phyloP scores from a whole-genome alignment of 2,888 invertebrate genomes.

The Thecophora atra region DNA sequence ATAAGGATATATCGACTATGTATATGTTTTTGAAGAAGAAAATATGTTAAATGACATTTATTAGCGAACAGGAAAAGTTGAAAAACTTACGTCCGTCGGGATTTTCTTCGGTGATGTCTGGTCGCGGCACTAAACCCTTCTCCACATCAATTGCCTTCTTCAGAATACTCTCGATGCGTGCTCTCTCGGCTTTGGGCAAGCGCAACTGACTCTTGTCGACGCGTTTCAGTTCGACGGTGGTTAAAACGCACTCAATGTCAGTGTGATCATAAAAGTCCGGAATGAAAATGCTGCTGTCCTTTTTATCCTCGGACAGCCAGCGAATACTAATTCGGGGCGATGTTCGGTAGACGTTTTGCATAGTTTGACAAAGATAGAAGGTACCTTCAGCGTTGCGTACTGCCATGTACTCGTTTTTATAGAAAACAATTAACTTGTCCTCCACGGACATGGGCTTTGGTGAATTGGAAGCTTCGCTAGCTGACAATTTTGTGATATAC shows the following conservation, averaged over 20 bases:
- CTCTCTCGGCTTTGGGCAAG: conserved; percentile 78
- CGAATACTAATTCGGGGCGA: conserved; percentile 87
- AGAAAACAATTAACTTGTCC: conserved; percentile 86
- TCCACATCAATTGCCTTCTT: conserved; percentile 85
- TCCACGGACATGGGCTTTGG: conserved; percentile 70
- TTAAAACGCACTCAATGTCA: conserved; percentile 90
- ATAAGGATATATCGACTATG: conserved; percentile 84
- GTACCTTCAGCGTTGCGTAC: conserved; percentile 90
- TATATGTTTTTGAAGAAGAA: no score
- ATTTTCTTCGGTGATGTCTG: conserved; percentile 80
- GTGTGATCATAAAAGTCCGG: conserved; percentile 91
- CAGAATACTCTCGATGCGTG: conserved; percentile 83
- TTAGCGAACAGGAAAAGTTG: no score
- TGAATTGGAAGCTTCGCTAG: conserved; percentile 69
- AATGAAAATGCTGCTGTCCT: conserved; percentile 74
- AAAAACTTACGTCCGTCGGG: conserved; percentile 82
- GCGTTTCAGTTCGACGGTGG: conserved; percentile 81
- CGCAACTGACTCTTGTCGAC: conserved; percentile 77
- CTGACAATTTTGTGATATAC: conserved; percentile 78
- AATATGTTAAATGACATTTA: no score
- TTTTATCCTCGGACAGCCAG: conserved; percentile 79
- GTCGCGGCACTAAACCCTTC: conserved; percentile 73
- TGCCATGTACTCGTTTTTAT: conserved; percentile 90
- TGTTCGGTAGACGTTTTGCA: conserved; percentile 89
- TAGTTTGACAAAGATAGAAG: conserved; percentile 87